These are phyloP conservation scores for Hyphantria cunea DNA, from an alignment of 1,140 invertebrate species.

Conservation along the genomic window DNA sequence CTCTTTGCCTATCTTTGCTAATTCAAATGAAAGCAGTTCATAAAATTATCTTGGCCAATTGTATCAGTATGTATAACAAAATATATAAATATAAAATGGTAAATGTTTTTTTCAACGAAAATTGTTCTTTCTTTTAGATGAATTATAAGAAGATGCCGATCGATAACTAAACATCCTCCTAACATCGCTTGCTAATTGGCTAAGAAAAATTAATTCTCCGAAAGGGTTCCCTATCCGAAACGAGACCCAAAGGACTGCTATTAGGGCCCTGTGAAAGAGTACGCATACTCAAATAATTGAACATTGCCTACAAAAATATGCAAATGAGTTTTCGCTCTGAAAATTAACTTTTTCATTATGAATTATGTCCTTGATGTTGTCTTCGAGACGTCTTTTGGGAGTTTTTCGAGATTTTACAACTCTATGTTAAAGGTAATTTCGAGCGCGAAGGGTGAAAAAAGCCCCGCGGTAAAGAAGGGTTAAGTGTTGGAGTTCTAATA, in stretches of 20 bases:
- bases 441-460: constrained; percentile 35
- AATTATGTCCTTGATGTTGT: constrained; percentile 75
- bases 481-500: constrained; percentile 36
- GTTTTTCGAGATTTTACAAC: constrained; percentile 76
- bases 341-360: constrained; percentile 82
- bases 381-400: constrained; percentile 68
- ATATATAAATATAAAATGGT: too few species aligned
- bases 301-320: constrained; percentile 73
- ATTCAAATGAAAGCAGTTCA: too few species aligned
- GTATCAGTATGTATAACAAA: too few species aligned
- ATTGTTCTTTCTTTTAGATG: neutral
- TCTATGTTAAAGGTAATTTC: constrained; percentile 43
- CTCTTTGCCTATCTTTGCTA: too few species aligned
- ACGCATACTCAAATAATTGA: constrained; percentile 69
- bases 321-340: constrained; percentile 68
- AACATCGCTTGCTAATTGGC: constrained; percentile 70
- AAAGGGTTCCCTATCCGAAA: constrained; percentile 64
- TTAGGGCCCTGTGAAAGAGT: constrained; percentile 49
- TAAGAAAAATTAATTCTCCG: constrained; percentile 78
- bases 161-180: constrained; percentile 54
- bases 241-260: constrained; percentile 62
- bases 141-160: constrained; percentile 43
- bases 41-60: too few species aligned
- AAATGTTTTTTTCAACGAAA: too few species aligned
- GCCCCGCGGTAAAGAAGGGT: constrained; percentile 45